phyloP scores from a whole-genome alignment of 2,113 vertebrate genomes.

The Mixornis gularis region DNA sequence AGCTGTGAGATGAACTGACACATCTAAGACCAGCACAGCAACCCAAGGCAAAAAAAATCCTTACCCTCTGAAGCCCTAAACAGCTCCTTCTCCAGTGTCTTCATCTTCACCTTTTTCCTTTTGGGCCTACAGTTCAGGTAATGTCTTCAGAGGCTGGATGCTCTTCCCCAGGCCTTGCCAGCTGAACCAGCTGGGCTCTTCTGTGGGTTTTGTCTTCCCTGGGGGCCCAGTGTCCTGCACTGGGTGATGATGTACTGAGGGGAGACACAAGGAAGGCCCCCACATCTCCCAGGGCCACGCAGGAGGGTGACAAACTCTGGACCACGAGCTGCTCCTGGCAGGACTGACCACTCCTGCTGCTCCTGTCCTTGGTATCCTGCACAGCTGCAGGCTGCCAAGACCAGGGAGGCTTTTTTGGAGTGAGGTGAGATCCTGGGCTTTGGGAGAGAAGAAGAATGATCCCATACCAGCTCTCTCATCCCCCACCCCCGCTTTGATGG shows the following conservation, averaged over 20 bases:
- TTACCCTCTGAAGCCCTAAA: neutral
- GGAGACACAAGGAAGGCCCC: neutral
- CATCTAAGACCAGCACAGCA: neutral
- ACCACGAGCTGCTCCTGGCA: fast-evolving
- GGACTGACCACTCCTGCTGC: neutral
- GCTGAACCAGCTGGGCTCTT: neutral
- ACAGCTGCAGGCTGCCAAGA: neutral
- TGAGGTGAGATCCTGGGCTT: neutral
- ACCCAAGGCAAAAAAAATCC: neutral
- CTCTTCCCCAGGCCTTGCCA: neutral
- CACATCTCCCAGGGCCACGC: fast-evolving
- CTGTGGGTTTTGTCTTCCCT: neutral
- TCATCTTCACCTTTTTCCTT: neutral
- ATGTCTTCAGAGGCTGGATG: fast-evolving
- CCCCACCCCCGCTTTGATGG: neutral
- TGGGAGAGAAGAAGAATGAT: neutral
- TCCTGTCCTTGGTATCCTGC: neutral
- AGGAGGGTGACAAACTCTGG: neutral
- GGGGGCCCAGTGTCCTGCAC: neutral
- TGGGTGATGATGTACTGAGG: neutral
- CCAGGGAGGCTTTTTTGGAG: neutral
- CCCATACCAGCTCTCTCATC: neutral
- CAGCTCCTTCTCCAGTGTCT: neutral
- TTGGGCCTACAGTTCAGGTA: neutral
- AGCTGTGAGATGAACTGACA: neutral